Base-by-base conservation (phyloP, 2,888 invertebrate species). In the Oxyteleia sp. region DNA sequence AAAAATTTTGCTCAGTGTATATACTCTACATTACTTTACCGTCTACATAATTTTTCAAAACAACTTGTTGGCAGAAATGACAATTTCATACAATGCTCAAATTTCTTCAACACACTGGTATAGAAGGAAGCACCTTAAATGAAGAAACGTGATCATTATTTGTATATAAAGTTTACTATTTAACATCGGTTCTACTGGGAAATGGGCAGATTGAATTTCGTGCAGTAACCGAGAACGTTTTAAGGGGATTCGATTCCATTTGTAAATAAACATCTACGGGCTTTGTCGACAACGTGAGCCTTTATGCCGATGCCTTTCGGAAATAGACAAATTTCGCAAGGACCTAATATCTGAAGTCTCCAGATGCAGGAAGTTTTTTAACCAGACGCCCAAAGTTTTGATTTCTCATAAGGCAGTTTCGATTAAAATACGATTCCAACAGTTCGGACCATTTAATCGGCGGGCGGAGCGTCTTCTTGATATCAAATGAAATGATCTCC, bases 221-320 rank as follows among this genome's bases (percentile, higher is more conserved):
- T 15, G n/a, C 38, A 29, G 23, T 15, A 68, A 18, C 11, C 23
- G 29, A 43, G 35, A 13, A 43, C 69, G 13, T 57, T 57, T 45
- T 20, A 23, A 13, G 41, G 45, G 38, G 47, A 47, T 71, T 71
- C 38, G 49, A 71, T 71, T 49, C 4, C 26, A 69, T 69, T 47
- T 69, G 57, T 20, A 69, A 57, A 69, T 61, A 49, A 71, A 71
- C 38, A 61, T 71, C n/a, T 49, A 26, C 49, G 41, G 51, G 45
- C 23, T 61, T 59, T 61, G 45, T 45, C 59, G 49, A 35, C 23
- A 55, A 23, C 45, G 10, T 35, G n/a, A 29, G 32, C 8, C 13
- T 8, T 32, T 29, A 23, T 15, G 29, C 7, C 41, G 43, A 29
- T 32, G 4, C 43, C 38, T 41, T 18, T 5, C 7, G 29, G n/a